Percentiles rank a stretch among this genome's conserved stretches.
phyloP scores from a whole-genome alignment of 2,797 vertebrate species.

The Artibeus jamaicensis region DNA sequence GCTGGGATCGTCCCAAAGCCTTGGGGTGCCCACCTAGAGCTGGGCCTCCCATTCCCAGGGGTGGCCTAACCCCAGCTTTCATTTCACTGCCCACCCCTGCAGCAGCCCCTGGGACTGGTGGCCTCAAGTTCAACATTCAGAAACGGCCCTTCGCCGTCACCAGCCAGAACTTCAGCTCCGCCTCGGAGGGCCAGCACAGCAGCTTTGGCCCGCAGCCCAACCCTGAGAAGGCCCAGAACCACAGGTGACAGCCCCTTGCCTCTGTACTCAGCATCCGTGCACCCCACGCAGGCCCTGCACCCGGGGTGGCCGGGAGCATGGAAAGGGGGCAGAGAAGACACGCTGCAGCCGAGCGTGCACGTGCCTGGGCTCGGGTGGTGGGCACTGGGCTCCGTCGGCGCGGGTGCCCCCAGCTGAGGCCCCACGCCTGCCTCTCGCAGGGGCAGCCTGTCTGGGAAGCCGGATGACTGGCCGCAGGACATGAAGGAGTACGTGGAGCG shows the following conservation, averaged over 20 bases:
- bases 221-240: constrained; percentile 85
- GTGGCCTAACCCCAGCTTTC: not conserved
- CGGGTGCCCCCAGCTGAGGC: not conserved
- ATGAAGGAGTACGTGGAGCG: constrained; percentile 97
- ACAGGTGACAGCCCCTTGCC: constrained; percentile 80
- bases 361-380: fast-evolving
- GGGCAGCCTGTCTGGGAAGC: constrained; percentile 80
- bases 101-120: constrained; percentile 90
- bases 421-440: not conserved
- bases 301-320: fast-evolving
- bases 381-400: fast-evolving
- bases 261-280: fast-evolving
- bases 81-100: not conserved
- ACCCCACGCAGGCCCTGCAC: fast-evolving
- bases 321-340: not conserved
- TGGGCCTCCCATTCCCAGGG: fast-evolving
- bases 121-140: constrained; percentile 93
- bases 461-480: constrained; percentile 94
- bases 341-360: fast-evolving
- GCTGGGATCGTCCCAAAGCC: fast-evolving
- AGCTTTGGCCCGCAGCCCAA: constrained; percentile 75
- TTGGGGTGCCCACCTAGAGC: not conserved
- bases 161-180: constrained; percentile 84
- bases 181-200: constrained; percentile 79
- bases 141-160: constrained; percentile 89